Evolutionary conservation across 1,140 invertebrate species (phyloP).

Genomic region (Zaprionus vittiger): DNA sequence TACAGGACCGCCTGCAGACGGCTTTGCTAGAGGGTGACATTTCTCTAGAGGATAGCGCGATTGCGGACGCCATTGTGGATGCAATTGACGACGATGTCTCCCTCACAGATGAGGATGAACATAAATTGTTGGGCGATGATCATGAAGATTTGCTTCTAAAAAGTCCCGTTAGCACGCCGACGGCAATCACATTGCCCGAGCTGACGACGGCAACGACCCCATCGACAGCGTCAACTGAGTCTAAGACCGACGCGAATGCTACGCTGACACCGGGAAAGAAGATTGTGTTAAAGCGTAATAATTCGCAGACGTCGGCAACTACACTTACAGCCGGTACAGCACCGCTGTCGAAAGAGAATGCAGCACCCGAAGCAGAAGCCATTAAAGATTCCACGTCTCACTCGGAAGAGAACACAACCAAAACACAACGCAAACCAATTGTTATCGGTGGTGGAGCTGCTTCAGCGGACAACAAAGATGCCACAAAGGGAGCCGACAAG

Average conservation of each 20-base stretch:
- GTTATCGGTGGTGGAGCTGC: slow-evolving; percentile 32
- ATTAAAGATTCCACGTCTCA: slow-evolving; percentile 7
- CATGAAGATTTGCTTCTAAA: slow-evolving; percentile 73
- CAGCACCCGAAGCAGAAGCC: slow-evolving; percentile 26
- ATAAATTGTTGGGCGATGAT: slow-evolving; percentile 67
- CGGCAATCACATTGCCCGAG: slow-evolving; percentile 42
- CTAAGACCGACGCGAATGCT: slow-evolving; percentile 10
- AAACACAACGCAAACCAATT: slow-evolving; percentile 55
- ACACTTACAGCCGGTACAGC: slow-evolving; percentile 32
- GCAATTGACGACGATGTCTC: slow-evolving; percentile 79
- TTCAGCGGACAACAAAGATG: slow-evolving; percentile 12
- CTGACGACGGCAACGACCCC: slow-evolving; percentile 26
- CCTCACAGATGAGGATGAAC: slow-evolving; percentile 74
- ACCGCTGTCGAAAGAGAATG: slow-evolving; percentile 61
- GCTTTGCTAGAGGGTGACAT: slow-evolving; percentile 86
- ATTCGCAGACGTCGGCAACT: slow-evolving; percentile 51
- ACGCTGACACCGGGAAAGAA: slow-evolving; percentile 84
- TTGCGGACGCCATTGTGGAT: slow-evolving; percentile 84
- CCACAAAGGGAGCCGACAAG: slow-evolving; percentile 30
- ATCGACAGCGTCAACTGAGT: neutral
- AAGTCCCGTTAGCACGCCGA: slow-evolving; percentile 71
- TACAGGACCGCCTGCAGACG: slow-evolving; percentile 90
- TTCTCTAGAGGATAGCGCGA: slow-evolving; percentile 85
- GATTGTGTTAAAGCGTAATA: slow-evolving; percentile 88
- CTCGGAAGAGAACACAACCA: slow-evolving; percentile 24